These are phyloP conservation scores for Oncorhynchus mykiss DNA, from an alignment of 2,113 vertebrate genomes.

Conservation along the genomic window DNA sequence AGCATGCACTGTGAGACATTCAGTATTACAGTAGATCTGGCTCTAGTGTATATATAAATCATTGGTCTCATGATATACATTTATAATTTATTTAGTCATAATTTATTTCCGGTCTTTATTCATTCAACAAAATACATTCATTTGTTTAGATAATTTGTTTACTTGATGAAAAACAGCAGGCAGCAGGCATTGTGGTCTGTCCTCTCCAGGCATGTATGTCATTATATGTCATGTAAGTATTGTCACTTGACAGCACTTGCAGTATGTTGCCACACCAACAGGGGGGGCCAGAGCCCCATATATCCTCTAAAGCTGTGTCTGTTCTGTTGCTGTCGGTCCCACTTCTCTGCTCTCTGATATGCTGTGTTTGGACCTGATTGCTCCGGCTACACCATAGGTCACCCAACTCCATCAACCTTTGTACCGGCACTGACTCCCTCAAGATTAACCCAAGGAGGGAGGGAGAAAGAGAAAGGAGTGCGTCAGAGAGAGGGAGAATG, in stretches of 20 bases:
- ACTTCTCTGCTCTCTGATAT: neutral
- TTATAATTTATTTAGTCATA: neutral
- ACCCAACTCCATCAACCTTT: slow-evolving; percentile 1
- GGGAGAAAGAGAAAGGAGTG: neutral
- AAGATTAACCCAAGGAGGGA: slow-evolving; percentile 15
- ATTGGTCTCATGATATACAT: neutral
- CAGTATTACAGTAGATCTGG: neutral
- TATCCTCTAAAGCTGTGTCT: neutral
- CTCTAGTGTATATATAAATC: neutral
- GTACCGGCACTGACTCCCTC: neutral
- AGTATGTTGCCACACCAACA: slow-evolving; percentile 40
- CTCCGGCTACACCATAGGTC: slow-evolving; percentile 2
- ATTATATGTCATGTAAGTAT: neutral
- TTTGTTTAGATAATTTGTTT: neutral
- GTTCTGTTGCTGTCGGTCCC: neutral
- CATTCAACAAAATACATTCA: neutral
- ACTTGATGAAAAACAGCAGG: neutral
- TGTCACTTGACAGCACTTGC: neutral
- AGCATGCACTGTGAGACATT: neutral
- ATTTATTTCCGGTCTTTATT: neutral
- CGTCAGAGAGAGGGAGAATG: neutral
- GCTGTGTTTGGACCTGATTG: neutral
- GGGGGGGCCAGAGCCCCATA: slow-evolving; percentile 48
- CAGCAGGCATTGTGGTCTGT: no score
- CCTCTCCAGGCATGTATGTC: no score